These are phyloP conservation scores for Brenthis hecate DNA, from an alignment of 2,888 invertebrate species.

Conservation along the genomic window DNA sequence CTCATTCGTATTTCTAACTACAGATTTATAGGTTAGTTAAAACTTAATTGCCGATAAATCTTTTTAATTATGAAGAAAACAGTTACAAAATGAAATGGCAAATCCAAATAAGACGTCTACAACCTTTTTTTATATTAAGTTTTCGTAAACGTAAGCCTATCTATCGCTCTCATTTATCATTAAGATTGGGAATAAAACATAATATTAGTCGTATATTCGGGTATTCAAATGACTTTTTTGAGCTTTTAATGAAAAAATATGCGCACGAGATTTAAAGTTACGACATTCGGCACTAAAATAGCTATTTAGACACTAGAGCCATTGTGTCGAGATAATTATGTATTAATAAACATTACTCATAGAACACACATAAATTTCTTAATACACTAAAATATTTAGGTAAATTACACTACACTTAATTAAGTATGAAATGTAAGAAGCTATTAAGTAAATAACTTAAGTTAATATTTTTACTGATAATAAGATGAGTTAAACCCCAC, in stretches of 20 bases:
- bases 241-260: no score
- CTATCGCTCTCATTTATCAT: no score
- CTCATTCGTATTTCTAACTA: slow-evolving; percentile 11
- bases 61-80: slow-evolving; percentile 1
- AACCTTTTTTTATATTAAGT: background rate
- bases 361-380: background rate
- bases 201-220: no score
- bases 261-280: no score
- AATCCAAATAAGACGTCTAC: slow-evolving; percentile 1
- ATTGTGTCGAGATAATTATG: no score
- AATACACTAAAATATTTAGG: background rate
- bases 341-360: no score
- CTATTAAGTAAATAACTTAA: background rate
- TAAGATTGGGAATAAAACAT: no score
- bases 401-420: slow-evolving; percentile 1
- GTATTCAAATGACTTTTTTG: no score
- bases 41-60: slow-evolving; percentile 13
- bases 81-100: background rate
- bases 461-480: background rate
- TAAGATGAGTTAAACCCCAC: background rate
- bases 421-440: background rate
- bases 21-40: slow-evolving; percentile 7
- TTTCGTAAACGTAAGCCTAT: no score
- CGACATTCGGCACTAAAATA: no score
- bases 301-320: no score